Evolutionary conservation across 53 echinoderm and acorn worm species (phyloP), one percentile per base, ranked within the genome.

Genomic region (Stichopus horrens): DNA sequence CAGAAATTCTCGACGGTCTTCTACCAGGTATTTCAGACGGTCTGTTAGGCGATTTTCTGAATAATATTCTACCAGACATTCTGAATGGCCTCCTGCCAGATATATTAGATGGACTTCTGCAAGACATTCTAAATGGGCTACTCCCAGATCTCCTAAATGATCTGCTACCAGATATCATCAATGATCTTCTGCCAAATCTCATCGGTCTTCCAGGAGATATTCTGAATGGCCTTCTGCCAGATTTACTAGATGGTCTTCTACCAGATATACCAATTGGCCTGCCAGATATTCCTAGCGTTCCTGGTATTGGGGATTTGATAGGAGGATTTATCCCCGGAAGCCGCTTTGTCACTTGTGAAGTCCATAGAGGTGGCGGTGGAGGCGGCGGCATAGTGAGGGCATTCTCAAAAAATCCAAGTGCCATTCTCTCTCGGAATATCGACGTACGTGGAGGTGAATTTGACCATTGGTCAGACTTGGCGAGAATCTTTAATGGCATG

Each of bases 361-460:
- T 23, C 67, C 92, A 93, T 86, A 88, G 90, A 76, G 94, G 96
- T 59, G 94, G 93, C 65, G 96, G 96, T 86, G 94, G 96, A 71
- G 94, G 88, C 54, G 94, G 96, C 23, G 96, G 96, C 5, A 88
- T 94, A 18, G 87, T 94, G 0, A 88, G 94, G 82, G 91, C 93
- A 57, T 94, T 76, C 74, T 94, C 94, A 22, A 88, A 88, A 54
- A 91, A 92, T 74, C 91, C 89, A 6, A 92, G 93, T 87, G 89
- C 86, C 14, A 89, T 94, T 23, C 75, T 96, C 58, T 86, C 82
- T 9, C 89, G 91, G 55, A 90, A 90, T 21, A 83, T 90, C n/a
- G 76, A 59, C 59, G 89, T 87, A 6, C 23, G 60, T 57, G 90
- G 88, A 53, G 91, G 93, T 13, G 8, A 68, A 6, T 54, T n/a